Base-by-base conservation (phyloP, 2,888 invertebrate species). In the Euphydryas editha region DNA sequence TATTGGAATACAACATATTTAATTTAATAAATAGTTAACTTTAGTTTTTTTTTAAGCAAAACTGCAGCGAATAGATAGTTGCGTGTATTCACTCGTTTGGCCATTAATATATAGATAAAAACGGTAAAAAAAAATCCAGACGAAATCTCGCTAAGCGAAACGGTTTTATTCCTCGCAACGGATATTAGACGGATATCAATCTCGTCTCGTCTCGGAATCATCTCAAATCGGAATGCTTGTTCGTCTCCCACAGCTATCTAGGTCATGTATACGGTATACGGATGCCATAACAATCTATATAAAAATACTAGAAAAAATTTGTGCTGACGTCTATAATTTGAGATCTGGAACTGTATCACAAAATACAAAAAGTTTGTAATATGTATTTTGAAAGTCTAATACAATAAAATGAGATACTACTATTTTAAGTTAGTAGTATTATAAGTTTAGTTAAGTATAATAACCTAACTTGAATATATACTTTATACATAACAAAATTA, bases 201-300 rank as follows among this genome's bases (percentile, higher is more conserved):
- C 42, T 57, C 39, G 42, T 21, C 20, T 57, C 57, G 20, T 54
- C 24, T 55, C 39, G 24, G 42, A 13, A 11, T 57, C 57, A 21
- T 54, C 24, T 55, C 39, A 24, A 49, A 54, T 44, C 17, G 11
- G 51, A 42, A 59, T 56, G 44, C n/a, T 20, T 59, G 59, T 59
- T 20, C 46, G 59, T 20, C 58, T 61, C 60, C 54, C 58, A 61
- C 57, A 57, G 20, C 21, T 60, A 68, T 58, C 42, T 46, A 54
- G 64, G 61, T 68, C 64, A 54, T 18, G 39, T 51, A 68, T 60
- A 57, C 57, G 58, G 39, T 59, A 63, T 54, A 57, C 51, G 51
- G 47, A 46, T 37, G 44, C 68, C 58, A 56, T 60, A 61, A 59
- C 39, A 46, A 17, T 13, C 42, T 24, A n/a, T 30, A 7, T 17